Base-by-base conservation (phyloP, 2,113 vertebrate species). In the Tapirus terrestris region DNA sequence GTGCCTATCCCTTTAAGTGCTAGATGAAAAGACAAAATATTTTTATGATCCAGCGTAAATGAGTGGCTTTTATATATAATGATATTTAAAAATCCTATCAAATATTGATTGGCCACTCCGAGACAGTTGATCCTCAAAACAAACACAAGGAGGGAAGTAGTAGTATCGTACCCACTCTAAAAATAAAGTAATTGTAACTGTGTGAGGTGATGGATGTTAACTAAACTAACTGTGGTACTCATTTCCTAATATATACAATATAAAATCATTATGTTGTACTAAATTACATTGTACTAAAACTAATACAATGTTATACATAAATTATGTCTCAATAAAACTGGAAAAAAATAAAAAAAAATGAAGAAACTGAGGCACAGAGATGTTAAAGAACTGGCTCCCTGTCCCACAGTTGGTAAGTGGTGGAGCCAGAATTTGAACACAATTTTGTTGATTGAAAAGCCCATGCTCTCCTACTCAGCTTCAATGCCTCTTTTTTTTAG, bases 11-110 rank as follows among this genome's bases (percentile, higher is more conserved):
- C 8, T 91, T 56, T 33, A 65, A 67, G 72, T 43, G 12, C 45
- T 63, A 61, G 65, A 63, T 76, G 67, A 83, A 96, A 89, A 87
- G 45, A 75, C 29, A 93, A 87, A 94, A 80, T 61, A 77, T 53
- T 85, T 92, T 89, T 33, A 73, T 48, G 27, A 95, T 21, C 27
- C n/a, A 80, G 39, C 27, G 8, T 94, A 73, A 77, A 60, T 20
- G 14, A 92, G 63, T 48, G 63, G 39, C 4, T 80, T 89, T n/a
- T 31, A 63, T 79, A 77, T 1, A 60, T 21, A 79, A 16, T 25
- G 68, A 65, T 53, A 87, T 67, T 72, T 79, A 31, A 39, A 95
- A 85, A 82, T 70, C 9, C 27, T 45, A 51, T 25, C 36, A 83
- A 75, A 85, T 29, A 70, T 29, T 48, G 58, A 68, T 0, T 51